A percentile compares a stretch with the other conserved stretches of the same genome.
Evolutionary conservation across 1,140 invertebrate genomes (phyloP).

Genomic region (Leptinotarsa lineolata): DNA sequence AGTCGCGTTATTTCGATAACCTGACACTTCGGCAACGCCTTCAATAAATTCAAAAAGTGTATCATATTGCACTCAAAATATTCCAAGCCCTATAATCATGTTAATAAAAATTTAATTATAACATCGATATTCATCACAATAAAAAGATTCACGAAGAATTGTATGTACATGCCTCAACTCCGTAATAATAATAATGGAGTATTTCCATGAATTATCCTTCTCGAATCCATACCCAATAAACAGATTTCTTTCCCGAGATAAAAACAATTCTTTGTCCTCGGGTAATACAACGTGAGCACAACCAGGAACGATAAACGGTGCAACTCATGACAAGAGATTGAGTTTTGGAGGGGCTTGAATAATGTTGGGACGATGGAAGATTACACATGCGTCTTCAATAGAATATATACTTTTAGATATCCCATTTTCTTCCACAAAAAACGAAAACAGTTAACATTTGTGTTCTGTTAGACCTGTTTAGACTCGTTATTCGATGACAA

Average conservation of each 20-base stretch:
- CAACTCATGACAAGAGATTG: background rate
- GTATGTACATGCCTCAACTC: background rate
- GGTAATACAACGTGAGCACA: background rate
- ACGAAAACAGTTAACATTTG: no score
- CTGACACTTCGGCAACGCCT: background rate
- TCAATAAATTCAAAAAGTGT: constrained; percentile 3
- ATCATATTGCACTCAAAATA: background rate
- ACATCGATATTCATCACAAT: background rate
- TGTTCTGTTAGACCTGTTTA: no score
- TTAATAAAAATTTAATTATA: constrained; percentile 1
- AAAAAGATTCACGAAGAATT: background rate
- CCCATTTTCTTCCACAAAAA: no score
- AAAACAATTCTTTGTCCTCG: background rate
- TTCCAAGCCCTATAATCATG: constrained; percentile 2
- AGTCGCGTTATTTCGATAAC: background rate
- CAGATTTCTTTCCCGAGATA: background rate
- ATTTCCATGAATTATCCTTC: background rate
- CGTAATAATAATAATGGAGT: constrained; percentile 9
- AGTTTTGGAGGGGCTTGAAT: no score
- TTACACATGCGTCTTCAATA: no score
- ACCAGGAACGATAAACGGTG: background rate
- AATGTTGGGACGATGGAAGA: no score
- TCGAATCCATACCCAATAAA: constrained; percentile 1
- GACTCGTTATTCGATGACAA: no score
- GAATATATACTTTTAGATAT: no score